These are phyloP conservation scores for Artemia franciscana DNA, from an alignment of 1,140 invertebrate species.

Conservation along the genomic window DNA sequence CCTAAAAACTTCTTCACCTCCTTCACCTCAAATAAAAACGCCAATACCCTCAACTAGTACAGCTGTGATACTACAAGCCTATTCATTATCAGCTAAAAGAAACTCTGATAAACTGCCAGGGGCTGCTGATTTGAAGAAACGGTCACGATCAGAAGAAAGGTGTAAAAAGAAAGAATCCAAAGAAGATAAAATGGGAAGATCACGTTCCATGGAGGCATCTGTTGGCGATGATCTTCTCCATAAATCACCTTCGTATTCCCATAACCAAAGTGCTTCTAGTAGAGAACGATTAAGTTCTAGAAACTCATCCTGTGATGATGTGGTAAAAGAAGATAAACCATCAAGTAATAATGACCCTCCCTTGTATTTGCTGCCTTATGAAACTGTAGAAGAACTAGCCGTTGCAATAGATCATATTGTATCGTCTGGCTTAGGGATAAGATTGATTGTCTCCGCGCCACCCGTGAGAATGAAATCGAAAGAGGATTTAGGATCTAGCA, in stretches of 20 bases:
- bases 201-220: not conserved
- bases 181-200: not conserved
- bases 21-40: not conserved
- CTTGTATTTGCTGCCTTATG: constrained; percentile 4
- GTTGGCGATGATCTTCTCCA: not conserved
- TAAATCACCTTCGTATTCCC: not conserved
- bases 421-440: not conserved
- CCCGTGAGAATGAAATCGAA: not conserved
- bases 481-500: not conserved
- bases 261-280: not conserved
- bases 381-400: constrained; percentile 2
- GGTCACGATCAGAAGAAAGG: not conserved
- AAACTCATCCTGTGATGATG: not conserved
- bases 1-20: not conserved
- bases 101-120: not conserved
- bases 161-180: not conserved
- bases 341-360: not conserved
- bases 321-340: too few species aligned
- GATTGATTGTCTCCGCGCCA: constrained; percentile 1
- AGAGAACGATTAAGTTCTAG: not conserved
- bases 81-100: not conserved
- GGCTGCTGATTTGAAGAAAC: not conserved
- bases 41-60: not conserved
- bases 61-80: not conserved
- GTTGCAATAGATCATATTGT: constrained; percentile 3